Evolutionary conservation across 2,797 vertebrate species (phyloP), one percentile per base, ranked within the genome.

Genomic region (Nyctalus aviator): DNA sequence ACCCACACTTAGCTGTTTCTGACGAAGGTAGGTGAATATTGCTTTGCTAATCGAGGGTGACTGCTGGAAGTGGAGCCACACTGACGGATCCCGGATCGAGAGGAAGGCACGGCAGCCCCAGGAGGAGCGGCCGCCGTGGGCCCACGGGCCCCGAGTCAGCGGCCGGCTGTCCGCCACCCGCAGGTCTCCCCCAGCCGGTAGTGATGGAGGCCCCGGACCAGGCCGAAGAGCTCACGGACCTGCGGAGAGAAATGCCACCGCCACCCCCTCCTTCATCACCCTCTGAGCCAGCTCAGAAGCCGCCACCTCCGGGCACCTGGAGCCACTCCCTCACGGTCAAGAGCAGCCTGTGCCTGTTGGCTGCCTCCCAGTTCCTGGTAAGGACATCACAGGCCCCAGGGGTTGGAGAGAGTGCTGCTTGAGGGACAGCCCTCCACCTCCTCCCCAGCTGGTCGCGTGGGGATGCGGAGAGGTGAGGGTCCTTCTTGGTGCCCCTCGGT

Each of bases 341-440:
- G 94, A 97, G 97, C 96, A 98, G 95, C 93, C 96, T 99, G 84
- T 98, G 98, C 96, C 97, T 99, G 76, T 98, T 98, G 32, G 98
- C 98, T 73, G 96, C 98, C 72, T 98, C 98, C 1, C 98, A 99
- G 97, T 98, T 98, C 92, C 95, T 98, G 98, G 98, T 99, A 98
- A 98, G 98, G 90, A 50, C 27, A 25, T 25, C 57, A 14, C 68
- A 46, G 96, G 91, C 88, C 88, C 76, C 44, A 1, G 77, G 88
- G 50, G 91, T 81, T 66, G 69, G 41, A 41, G 69, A 55, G 59
- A 32, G 92, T 93, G 78, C 30, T 55, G 91, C 93, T 5, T 10
- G 75, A 92, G 55, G 90, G 83, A 35, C 5, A 14, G 72, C 79
- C 79, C 76, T 55, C 87, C 8, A 27, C 10, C 46, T 48, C 85